phyloP scores from a whole-genome alignment of 2,888 invertebrate genomes.

The Drosophila macrospina region DNA sequence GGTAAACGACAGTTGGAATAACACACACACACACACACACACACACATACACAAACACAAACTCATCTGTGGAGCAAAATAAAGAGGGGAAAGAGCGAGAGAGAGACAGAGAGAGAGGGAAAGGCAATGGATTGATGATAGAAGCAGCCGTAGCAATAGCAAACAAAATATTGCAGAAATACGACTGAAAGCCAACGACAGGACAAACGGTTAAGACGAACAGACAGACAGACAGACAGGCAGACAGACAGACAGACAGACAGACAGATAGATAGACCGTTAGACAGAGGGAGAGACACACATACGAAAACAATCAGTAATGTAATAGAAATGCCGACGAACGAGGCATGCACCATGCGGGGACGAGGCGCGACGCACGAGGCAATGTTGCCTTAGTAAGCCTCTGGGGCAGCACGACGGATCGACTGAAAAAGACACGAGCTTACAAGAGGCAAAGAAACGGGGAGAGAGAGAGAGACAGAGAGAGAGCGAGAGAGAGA shows the following conservation, averaged over 20 bases:
- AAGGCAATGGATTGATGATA: conserved; percentile 64
- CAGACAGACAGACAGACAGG: conserved; percentile 8
- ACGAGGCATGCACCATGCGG: conserved; percentile 26
- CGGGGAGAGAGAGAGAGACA: neutral
- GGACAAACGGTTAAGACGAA: conserved; percentile 32
- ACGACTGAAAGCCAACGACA: conserved; percentile 65
- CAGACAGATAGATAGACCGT: conserved; percentile 17
- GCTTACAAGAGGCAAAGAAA: neutral
- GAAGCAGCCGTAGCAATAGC: conserved; percentile 59
- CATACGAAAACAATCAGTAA: conserved; percentile 77
- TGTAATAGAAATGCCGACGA: conserved; percentile 73
- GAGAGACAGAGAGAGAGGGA: neutral
- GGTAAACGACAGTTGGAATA: conserved; percentile 78
- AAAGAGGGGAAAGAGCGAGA: conserved; percentile 6
- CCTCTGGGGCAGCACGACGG: conserved; percentile 34
- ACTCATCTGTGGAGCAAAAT: neutral
- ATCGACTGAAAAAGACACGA: conserved; percentile 30
- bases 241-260: conserved; percentile 16
- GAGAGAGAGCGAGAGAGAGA: neutral
- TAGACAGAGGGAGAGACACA: conserved; percentile 39
- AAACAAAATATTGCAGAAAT: conserved; percentile 74
- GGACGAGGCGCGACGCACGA: neutral
- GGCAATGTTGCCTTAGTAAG: conserved; percentile 22
- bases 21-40: conserved; percentile 49
- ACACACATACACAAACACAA: neutral